Evolutionary conservation across 2,113 vertebrate genomes (phyloP).

Genomic region (Leptobrachium ailaonicum): DNA sequence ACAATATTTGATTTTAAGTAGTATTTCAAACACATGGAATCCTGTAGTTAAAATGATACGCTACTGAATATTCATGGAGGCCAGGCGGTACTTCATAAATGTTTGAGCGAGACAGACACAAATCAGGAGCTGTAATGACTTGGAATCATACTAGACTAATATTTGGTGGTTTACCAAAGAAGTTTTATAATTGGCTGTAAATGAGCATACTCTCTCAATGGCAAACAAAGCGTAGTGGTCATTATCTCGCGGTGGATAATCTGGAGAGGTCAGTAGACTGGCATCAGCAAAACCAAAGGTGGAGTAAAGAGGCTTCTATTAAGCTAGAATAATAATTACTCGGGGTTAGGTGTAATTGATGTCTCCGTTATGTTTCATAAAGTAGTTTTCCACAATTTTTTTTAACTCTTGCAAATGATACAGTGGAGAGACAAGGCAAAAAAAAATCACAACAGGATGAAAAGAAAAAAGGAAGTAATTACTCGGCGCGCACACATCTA

Average conservation of each 20-base stretch:
- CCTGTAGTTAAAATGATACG: neutral
- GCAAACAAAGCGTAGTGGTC: slow-evolving; percentile 17
- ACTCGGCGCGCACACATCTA: no score
- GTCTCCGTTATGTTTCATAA: neutral
- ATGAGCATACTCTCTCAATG: slow-evolving; percentile 5
- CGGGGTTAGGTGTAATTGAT: neutral
- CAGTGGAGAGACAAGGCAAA: neutral
- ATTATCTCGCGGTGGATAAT: neutral
- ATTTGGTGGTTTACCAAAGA: slow-evolving; percentile 15
- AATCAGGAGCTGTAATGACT: neutral
- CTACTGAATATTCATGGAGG: neutral
- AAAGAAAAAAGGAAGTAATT: no score
- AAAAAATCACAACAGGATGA: no score
- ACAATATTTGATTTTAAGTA: slow-evolving; percentile 4
- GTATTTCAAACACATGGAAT: neutral
- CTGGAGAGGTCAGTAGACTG: slow-evolving; percentile 9
- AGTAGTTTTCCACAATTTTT: neutral
- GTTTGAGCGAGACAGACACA: neutral
- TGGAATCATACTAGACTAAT: neutral
- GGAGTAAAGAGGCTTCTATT: neutral
- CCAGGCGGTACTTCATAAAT: neutral
- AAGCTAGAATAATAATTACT: slow-evolving; percentile 9
- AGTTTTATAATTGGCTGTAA: slow-evolving; percentile 6
- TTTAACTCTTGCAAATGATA: neutral
- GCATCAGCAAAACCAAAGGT: slow-evolving; percentile 14